Base-by-base conservation (phyloP, 2,113 vertebrate genomes). In the Odocoileus hemionus region DNA sequence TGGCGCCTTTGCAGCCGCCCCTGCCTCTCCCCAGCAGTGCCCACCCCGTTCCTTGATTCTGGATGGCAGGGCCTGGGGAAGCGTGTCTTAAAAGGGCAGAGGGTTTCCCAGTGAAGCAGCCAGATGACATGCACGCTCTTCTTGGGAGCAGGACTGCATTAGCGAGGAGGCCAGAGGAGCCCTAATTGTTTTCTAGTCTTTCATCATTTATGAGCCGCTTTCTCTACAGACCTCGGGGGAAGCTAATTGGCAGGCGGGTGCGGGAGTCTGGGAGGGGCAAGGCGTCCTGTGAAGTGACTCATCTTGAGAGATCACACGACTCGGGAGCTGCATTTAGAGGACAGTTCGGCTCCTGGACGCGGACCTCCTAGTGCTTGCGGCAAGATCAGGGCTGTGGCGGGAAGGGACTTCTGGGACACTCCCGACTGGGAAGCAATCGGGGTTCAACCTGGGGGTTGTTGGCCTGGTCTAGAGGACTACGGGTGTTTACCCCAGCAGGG, bases 191-290 rank as follows among this genome's bases (percentile, higher is more conserved):
- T 83, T 3, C 79, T 0, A 0, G 89, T n/a, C 87, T 92, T 89
- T 60, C 1, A 33, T 87, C 74, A 17, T 3, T 16, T 8, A 6
- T 2, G 19, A 45, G 6, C 45, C 1, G 0, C n/a, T 43, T 15
- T 45, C 70, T 14, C 52, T 0, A 9, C 50, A 17, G 78, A 30
- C 90, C n/a, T 30, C 7, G 0, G 1, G 0, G 1, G 23, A 14
- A 6, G 82, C 89, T 94, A 54, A 91, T n/a, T 78, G 95, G 97
- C 86, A 12, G 78, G 83, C 0, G 0, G 47, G 39, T 0, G 5
- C 1, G 0, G 86, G 33, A n/a, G 6, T 45, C 12, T 1, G 0
- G 0, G 0, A 33, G 78, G 25, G 30, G 82, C 55, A 0, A 39
- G 30, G 7, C 0, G 0, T 4, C 58, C 47, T 2, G 47, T 12